These are phyloP conservation scores for Drosophila nr. fundita DNA, from an alignment of 2,888 invertebrate species.

Conservation along the genomic window DNA sequence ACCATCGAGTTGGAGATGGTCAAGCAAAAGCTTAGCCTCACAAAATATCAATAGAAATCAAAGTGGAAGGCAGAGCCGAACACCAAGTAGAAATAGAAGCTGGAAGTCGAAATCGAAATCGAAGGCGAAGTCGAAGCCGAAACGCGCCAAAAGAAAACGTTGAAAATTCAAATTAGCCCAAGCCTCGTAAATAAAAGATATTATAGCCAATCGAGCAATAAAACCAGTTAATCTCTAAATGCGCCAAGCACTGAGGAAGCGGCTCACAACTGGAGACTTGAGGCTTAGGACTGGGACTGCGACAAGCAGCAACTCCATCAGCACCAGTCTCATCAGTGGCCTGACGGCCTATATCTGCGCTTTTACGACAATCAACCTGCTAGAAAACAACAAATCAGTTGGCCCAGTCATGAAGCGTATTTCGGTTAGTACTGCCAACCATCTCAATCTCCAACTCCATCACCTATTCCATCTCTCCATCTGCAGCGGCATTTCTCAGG, in stretches of 20 bases:
- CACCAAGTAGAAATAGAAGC: constrained; percentile 47
- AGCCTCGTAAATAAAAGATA: constrained; percentile 84
- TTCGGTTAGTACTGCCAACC: constrained; percentile 51
- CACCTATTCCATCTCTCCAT: constrained; percentile 7
- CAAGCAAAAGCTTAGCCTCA: constrained; percentile 60
- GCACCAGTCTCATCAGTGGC: constrained; percentile 9
- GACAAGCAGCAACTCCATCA: constrained; percentile 52
- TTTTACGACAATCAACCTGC: constrained; percentile 68
- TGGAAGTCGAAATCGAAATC: constrained; percentile 16
- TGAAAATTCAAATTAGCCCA: constrained; percentile 83
- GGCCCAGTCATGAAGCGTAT: constrained; percentile 53
- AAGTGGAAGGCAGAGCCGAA: constrained; percentile 59
- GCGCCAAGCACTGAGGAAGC: constrained; percentile 61
- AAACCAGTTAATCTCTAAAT: constrained; percentile 82
- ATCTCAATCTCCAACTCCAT: constrained; percentile 13
- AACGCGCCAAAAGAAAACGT: constrained; percentile 79
- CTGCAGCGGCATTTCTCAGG: constrained; percentile 19
- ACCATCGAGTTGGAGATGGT: constrained; percentile 61
- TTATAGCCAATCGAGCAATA: constrained; percentile 81
- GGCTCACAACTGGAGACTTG: constrained; percentile 21
- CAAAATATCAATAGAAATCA: constrained; percentile 73
- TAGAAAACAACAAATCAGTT: constrained; percentile 59
- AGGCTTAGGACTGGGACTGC: constrained; percentile 4
- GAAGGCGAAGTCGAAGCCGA: constrained; percentile 33
- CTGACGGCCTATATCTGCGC: constrained; percentile 62